Evolutionary conservation across 1,140 invertebrate genomes (phyloP), one percentile per base, ranked within the genome.

Genomic region (Plodia interpunctella): DNA sequence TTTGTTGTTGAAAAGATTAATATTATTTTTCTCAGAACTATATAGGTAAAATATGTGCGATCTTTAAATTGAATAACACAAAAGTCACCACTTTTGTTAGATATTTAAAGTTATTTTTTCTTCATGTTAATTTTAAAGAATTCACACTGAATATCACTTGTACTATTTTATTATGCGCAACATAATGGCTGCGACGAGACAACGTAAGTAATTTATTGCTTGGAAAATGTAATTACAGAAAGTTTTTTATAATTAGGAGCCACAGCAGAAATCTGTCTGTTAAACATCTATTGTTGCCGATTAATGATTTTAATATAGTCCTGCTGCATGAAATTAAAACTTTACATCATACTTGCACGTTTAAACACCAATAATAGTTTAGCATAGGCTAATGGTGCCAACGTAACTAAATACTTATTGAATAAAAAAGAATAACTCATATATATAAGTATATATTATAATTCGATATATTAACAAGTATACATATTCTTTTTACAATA

Each of bases 151-250:
- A 60, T 15, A 21, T 56, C 54, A 59, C 55, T 52, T 54, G 56
- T 44, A 60, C 73, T 78, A 86, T 87, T 83, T 87, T 78, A 83
- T 80, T 81, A 84, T 77, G 74, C 72, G 86, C 86, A 76, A 81
- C 83, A 73, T 81, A 84, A 85, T 72, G 75, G 83, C 79, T 80
- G 72, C 81, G 76, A 80, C 83, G 86, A 87, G 86, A 80, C 77
- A 72, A 86, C 74, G 86, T 88, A 87, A 88, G 86, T 88, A 84
- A 82, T 69, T 80, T 76, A 76, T 72, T 76, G 70, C 69, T 68
- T 81, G 78, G 71, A 83, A 62, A 69, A 76, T 70, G 65, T 68
- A 73, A 70, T 75, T 77, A 74, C 70, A 70, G 70, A 77, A 71
- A 64, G 75, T 76, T 83, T 83, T 74, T 78, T 72, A 67, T 72